phyloP scores from a whole-genome alignment of 2,888 invertebrate genomes.

The Oscheius myriophilus region DNA sequence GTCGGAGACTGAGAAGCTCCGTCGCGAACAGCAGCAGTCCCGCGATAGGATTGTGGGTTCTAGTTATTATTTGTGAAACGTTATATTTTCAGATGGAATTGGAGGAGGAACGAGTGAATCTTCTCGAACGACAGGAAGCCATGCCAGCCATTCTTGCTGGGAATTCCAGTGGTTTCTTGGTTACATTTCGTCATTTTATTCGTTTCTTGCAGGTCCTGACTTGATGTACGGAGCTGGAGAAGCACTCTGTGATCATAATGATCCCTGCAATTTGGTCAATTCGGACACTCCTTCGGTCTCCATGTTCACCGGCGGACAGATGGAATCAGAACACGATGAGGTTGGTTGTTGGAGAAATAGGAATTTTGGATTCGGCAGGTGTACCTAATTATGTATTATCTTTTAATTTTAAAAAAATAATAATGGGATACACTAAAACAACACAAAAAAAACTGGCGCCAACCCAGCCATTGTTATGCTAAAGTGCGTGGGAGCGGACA shows the following conservation, averaged over 20 bases:
- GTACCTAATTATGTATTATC: too few relatives aligned
- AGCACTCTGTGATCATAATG: constrained; percentile 26
- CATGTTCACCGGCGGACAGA: constrained; percentile 24
- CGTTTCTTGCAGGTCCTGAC: not conserved
- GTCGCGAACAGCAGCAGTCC: not conserved
- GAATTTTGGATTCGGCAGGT: too few relatives aligned
- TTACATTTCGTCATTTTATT: not conserved
- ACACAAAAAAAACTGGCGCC: too few relatives aligned
- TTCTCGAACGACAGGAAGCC: not conserved
- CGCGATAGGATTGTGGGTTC: constrained; percentile 1
- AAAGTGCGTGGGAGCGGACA: constrained; percentile 36
- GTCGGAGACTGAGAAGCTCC: not conserved
- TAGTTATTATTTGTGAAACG: not conserved
- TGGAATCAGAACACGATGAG: constrained; percentile 34
- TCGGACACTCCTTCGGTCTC: constrained; percentile 29
- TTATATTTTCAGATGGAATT: constrained; percentile 11
- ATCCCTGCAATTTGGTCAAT: constrained; percentile 15
- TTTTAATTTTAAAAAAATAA: too few relatives aligned
- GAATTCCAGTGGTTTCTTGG: not conserved
- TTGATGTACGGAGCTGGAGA: constrained; percentile 24
- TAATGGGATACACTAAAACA: too few relatives aligned
- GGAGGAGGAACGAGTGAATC: constrained; percentile 14
- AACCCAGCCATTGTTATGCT: too few relatives aligned
- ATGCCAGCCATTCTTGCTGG: not conserved
- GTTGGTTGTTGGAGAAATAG: constrained; percentile 5